phyloP scores from a whole-genome alignment of 2,113 vertebrate genomes.

The Gobiocypris rarus region DNA sequence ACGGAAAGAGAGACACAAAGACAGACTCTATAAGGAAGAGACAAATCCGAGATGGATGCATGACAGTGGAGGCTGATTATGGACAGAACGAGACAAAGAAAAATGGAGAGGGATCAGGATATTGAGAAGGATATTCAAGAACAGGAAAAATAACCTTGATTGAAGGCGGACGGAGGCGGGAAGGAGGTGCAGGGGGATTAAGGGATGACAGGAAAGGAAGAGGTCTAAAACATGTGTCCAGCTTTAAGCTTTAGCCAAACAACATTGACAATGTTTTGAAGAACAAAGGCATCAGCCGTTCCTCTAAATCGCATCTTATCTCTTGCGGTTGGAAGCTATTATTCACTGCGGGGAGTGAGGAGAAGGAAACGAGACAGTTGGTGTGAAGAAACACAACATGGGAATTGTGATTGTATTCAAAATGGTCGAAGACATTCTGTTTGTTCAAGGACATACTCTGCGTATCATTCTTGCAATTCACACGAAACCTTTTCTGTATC shows the following conservation, averaged over 20 bases:
- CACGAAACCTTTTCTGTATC: neutral
- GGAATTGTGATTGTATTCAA: conserved; percentile 62
- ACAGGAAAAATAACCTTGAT: conserved; percentile 41
- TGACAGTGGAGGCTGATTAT: neutral
- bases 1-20: conserved; percentile 37
- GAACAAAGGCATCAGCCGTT: conserved; percentile 76
- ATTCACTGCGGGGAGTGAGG: conserved; percentile 61
- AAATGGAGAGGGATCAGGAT: conserved; percentile 39
- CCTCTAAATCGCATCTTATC: conserved; percentile 67
- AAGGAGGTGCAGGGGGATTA: conserved; percentile 27
- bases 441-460: neutral
- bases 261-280: conserved; percentile 63
- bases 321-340: conserved; percentile 60
- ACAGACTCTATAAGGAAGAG: conserved; percentile 38
- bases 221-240: conserved; percentile 55
- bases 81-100: conserved; percentile 23
- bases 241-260: conserved; percentile 31
- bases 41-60: neutral
- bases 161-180: conserved; percentile 6
- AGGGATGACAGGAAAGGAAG: conserved; percentile 57
- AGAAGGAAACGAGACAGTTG: conserved; percentile 64
- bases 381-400: conserved; percentile 67
- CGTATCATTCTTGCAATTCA: neutral
- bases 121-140: conserved; percentile 52
- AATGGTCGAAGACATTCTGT: conserved; percentile 4